A percentile compares a stretch with the other conserved stretches of the same genome.
phyloP scores from a whole-genome alignment of 92 coral and sea anemone species.

The Galaxea fascicularis region DNA sequence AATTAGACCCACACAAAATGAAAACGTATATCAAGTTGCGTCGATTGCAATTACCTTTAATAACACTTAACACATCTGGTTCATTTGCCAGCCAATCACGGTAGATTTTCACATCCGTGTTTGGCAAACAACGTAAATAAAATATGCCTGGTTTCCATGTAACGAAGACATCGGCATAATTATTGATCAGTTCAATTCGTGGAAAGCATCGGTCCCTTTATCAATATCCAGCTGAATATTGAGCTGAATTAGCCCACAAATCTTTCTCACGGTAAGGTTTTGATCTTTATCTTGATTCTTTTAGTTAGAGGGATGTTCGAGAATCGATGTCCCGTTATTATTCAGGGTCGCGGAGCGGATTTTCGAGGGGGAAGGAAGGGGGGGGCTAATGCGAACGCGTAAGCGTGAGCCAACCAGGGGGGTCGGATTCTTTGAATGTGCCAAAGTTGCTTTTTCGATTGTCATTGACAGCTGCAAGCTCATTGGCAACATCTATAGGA shows the following conservation, averaged over 20 bases:
- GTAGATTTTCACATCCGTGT: neutral
- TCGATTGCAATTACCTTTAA: neutral
- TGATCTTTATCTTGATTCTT: neutral
- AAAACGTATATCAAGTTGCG: too few relatives aligned
- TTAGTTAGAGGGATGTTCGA: neutral
- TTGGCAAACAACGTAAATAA: slow-evolving; percentile 19
- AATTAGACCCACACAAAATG: too few relatives aligned
- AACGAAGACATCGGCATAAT: neutral
- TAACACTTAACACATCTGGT: neutral
- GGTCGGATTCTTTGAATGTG: too few relatives aligned
- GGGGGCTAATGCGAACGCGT: too few relatives aligned
- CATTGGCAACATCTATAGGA: too few relatives aligned
- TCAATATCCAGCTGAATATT: neutral
- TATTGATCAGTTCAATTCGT: neutral
- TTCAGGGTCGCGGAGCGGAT: too few relatives aligned
- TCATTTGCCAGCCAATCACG: slow-evolving; percentile 8
- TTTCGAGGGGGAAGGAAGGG: too few relatives aligned
- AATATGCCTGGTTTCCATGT: slow-evolving; percentile 9
- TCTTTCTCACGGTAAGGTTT: neutral
- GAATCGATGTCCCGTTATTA: neutral
- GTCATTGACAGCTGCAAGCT: too few relatives aligned
- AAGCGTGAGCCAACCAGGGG: too few relatives aligned
- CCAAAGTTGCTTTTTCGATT: too few relatives aligned
- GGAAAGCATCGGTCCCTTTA: neutral
- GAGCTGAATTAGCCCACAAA: neutral